Conservation (phyloP, 2,797 vertebrate species). For the Pristis pectinata region DNA sequence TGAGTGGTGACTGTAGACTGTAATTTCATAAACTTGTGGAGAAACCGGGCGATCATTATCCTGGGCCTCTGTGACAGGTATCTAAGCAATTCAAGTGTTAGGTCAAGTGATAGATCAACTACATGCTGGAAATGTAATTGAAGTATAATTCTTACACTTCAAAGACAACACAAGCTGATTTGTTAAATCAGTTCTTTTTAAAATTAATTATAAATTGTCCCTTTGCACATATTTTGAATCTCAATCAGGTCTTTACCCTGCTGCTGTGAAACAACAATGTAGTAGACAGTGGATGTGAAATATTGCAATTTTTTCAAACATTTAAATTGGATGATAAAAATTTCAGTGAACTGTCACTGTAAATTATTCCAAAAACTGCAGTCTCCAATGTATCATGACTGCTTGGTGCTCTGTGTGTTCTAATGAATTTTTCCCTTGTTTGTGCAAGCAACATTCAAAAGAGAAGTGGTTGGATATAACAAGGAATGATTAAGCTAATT, state of each 20-base stretch:
- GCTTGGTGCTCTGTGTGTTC: neutral
- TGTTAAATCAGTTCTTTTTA: neutral
- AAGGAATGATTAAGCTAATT: slow-evolving; percentile 12
- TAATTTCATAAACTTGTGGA: neutral
- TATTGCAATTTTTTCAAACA: neutral
- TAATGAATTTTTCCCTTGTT: too few relatives aligned
- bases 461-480: neutral
- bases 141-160: neutral
- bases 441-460: neutral
- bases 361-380: neutral
- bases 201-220: neutral
- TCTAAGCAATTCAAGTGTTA: neutral
- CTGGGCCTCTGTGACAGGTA: neutral
- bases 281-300: neutral
- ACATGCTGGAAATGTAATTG: neutral
- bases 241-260: neutral
- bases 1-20: neutral
- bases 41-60: neutral
- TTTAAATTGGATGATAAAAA: slow-evolving; percentile 3
- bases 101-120: neutral
- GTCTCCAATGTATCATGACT: neutral
- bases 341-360: neutral
- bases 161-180: neutral
- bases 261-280: neutral
- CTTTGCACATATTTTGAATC: neutral